Evolutionary conservation across 2,888 invertebrate species (phyloP).

Genomic region (Neelides folsomi): DNA sequence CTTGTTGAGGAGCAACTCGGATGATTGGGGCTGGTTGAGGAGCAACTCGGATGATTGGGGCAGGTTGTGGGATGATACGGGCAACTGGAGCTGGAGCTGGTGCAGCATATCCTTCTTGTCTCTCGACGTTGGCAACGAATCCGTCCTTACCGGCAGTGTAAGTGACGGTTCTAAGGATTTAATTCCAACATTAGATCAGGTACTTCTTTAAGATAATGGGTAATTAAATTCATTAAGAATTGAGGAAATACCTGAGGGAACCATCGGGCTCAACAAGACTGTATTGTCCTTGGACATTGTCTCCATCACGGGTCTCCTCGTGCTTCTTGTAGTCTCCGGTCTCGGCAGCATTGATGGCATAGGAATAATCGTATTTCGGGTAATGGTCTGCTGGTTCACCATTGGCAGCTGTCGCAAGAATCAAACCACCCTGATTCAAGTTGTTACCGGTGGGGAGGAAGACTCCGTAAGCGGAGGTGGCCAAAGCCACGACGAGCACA

Average conservation of each 20-base stretch:
- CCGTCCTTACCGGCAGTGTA: conserved; percentile 4
- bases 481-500: conserved; percentile 6
- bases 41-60: not conserved
- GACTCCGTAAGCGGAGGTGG: conserved; percentile 1
- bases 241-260: too few species aligned
- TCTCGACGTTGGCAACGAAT: conserved; percentile 3
- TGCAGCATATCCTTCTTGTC: conserved; percentile 1
- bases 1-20: not conserved
- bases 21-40: not conserved
- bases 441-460: not conserved
- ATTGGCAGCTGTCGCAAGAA: not conserved
- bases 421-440: not conserved
- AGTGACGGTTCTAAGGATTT: not conserved
- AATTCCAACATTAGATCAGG: too few species aligned
- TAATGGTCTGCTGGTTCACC: conserved; percentile 4
- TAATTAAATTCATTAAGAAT: too few species aligned
- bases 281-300: conserved; percentile 5
- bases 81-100: not conserved
- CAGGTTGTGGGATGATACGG: not conserved
- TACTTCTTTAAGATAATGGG: too few species aligned
- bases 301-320: conserved; percentile 4
- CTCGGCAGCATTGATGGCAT: conserved; percentile 4
- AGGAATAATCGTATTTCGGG: conserved; percentile 5
- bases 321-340: conserved; percentile 6
- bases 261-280: not conserved